A percentile compares a stretch with the other conserved stretches of the same genome.
These are phyloP conservation scores for Menura novaehollandiae DNA, from an alignment of 2,113 vertebrate species.

Conservation along the genomic window DNA sequence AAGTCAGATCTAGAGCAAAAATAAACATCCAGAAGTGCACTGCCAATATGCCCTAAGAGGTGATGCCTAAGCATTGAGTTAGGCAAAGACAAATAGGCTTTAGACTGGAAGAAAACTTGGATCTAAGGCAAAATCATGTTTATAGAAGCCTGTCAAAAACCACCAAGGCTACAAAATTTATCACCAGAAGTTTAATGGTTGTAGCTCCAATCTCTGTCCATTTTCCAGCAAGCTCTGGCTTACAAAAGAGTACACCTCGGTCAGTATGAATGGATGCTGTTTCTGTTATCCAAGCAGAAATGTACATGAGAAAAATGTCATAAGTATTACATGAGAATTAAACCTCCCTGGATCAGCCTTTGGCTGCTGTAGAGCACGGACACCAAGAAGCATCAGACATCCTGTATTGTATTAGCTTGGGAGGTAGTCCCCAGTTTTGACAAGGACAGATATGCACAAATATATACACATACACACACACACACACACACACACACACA, in stretches of 20 bases:
- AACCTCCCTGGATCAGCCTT: not conserved
- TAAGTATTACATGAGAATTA: not conserved
- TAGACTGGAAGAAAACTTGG: not conserved
- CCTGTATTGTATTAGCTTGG: accelerated
- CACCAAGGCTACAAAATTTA: not conserved
- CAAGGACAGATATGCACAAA: not conserved
- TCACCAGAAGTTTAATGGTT: not conserved
- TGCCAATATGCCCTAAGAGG: not conserved
- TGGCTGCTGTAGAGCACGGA: not conserved
- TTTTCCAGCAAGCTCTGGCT: not conserved
- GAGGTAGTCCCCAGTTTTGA: not conserved
- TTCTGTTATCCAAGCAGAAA: not conserved
- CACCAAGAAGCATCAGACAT: not conserved
- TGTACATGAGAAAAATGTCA: not conserved
- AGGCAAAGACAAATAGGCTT: not conserved
- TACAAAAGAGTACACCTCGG: accelerated
- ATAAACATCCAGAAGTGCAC: not conserved
- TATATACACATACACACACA: not conserved
- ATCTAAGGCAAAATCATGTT: not conserved
- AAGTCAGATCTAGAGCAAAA: not conserved
- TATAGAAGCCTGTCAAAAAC: not conserved
- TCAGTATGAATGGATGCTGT: not conserved
- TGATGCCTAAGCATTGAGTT: not conserved
- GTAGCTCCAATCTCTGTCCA: not conserved
- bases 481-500: not conserved